Conservation (phyloP, 64 coral and sea anemone genomes). For the Stylophora pistillata region DNA sequence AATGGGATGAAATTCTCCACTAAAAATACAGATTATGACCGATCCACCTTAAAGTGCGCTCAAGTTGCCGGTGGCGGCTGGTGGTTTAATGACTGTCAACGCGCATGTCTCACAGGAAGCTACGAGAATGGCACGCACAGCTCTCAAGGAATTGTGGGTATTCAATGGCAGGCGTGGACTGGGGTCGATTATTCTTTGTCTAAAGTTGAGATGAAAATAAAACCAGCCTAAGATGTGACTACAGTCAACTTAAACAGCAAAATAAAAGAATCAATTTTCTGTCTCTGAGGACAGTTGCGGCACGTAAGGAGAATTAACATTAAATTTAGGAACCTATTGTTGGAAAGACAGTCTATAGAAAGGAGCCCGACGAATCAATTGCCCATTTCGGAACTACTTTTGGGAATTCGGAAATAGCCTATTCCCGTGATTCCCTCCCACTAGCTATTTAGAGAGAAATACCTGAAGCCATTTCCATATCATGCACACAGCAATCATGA, state of each 20-base stretch:
- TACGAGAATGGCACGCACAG: conserved; percentile 34
- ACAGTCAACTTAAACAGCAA: not conserved
- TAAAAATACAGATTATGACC: conserved; percentile 1
- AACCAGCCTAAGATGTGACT: not conserved
- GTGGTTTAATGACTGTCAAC: conserved; percentile 48
- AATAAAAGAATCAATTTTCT: not conserved
- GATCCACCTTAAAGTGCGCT: not conserved
- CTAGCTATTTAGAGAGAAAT: too few relatives aligned
- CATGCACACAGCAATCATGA: too few relatives aligned
- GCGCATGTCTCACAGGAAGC: conserved; percentile 14
- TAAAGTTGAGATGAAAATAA: conserved; percentile 13
- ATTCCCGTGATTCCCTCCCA: too few relatives aligned
- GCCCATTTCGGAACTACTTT: too few relatives aligned
- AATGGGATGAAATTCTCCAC: conserved; percentile 25
- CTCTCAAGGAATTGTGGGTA: conserved; percentile 1
- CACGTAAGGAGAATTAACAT: too few relatives aligned
- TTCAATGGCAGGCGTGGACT: conserved; percentile 3
- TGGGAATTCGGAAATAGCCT: too few relatives aligned
- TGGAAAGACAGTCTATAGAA: too few relatives aligned
- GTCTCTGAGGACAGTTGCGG: too few relatives aligned
- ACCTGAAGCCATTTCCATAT: too few relatives aligned
- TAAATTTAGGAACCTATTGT: too few relatives aligned
- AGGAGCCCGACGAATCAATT: too few relatives aligned
- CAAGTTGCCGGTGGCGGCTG: conserved; percentile 8
- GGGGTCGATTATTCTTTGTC: not conserved